These are phyloP conservation scores for Cacatua alba DNA, from an alignment of 2,113 vertebrate species.

Conservation along the genomic window DNA sequence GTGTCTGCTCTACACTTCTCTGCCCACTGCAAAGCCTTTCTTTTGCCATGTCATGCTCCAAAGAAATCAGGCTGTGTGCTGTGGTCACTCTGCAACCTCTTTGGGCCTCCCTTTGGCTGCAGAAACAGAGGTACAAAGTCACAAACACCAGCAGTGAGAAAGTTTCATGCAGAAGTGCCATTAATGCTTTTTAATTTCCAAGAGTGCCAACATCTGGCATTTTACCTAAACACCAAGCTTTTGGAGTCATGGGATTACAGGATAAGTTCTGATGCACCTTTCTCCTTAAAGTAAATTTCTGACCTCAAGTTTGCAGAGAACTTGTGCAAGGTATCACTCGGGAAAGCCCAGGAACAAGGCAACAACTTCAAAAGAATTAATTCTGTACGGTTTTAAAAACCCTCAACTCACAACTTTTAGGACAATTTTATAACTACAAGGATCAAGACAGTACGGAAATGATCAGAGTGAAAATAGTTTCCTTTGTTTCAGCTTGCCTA, in stretches of 20 bases:
- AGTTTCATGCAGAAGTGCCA: not conserved
- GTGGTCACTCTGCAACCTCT: not conserved
- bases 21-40: not conserved
- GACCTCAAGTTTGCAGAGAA: not conserved
- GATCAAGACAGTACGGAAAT: not conserved
- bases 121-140: not conserved
- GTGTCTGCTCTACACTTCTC: not conserved
- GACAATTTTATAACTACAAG: not conserved
- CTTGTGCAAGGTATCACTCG: not conserved
- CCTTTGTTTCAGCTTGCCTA: not conserved
- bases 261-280: not conserved
- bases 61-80: not conserved
- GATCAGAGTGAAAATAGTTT: not conserved
- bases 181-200: not conserved
- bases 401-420: not conserved
- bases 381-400: not conserved
- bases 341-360: not conserved
- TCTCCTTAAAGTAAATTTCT: not conserved
- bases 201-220: not conserved
- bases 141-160: not conserved
- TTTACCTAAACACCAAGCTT: not conserved
- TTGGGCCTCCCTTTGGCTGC: accelerated
- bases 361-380: not conserved
- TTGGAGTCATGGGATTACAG: not conserved
- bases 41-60: not conserved